Conservation (phyloP, 2,113 vertebrate genomes). For the Corythornis cristatus region DNA sequence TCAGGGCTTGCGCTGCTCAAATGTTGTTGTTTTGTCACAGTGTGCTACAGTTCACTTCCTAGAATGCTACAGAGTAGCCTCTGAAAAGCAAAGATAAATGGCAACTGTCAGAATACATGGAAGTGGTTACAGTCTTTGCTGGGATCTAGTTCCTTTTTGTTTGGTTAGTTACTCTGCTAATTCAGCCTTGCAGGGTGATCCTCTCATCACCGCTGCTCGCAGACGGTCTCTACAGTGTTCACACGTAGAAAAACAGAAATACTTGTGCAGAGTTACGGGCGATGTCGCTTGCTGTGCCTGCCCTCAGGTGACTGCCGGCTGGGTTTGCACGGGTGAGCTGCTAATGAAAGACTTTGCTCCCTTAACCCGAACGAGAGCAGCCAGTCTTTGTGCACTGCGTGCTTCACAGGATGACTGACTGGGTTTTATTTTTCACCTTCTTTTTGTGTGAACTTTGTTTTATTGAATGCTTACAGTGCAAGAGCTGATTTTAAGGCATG, state of each 20-base stretch:
- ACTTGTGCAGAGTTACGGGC: background rate
- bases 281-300: background rate
- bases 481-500: conserved; percentile 6
- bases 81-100: conserved; percentile 32
- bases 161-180: conserved; percentile 19
- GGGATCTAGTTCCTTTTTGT: conserved; percentile 1
- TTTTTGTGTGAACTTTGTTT: background rate
- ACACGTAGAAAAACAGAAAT: background rate
- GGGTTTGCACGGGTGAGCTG: background rate
- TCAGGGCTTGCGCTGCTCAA: conserved; percentile 31
- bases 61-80: background rate
- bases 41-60: conserved; percentile 3
- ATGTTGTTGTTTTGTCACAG: conserved; percentile 42
- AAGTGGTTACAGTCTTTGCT: background rate
- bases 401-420: background rate
- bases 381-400: background rate
- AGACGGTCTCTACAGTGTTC: background rate
- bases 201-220: background rate
- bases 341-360: background rate
- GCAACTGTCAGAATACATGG: conserved; percentile 3
- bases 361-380: background rate
- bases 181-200: background rate
- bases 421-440: background rate
- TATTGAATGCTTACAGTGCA: background rate
- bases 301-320: background rate